Evolutionary conservation across 2,113 vertebrate species (phyloP).

Genomic region (Corythornis madagascariensis): DNA sequence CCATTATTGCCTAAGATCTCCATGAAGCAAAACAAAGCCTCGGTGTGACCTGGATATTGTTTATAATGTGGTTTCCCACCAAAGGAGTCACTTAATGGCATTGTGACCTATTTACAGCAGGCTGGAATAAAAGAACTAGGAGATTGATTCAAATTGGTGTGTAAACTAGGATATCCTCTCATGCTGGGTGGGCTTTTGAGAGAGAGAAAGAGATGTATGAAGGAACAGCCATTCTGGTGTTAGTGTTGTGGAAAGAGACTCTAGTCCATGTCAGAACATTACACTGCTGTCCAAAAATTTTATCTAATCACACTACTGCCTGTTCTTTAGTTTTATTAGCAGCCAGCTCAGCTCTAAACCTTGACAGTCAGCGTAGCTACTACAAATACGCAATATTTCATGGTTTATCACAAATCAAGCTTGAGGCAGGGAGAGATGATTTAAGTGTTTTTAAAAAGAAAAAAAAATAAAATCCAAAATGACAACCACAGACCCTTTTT

Average conservation of each 20-base stretch:
- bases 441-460: background rate
- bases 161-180: background rate
- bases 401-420: background rate
- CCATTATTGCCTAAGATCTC: background rate
- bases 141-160: background rate
- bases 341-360: background rate
- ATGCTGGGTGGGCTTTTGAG: background rate
- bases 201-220: background rate
- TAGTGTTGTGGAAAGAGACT: background rate
- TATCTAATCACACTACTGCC: background rate
- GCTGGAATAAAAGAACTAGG: background rate
- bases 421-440: background rate
- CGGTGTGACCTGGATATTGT: background rate
- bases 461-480: background rate
- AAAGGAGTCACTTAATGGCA: background rate
- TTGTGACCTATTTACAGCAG: background rate
- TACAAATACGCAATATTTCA: background rate
- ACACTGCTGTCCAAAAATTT: background rate
- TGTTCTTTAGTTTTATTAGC: background rate
- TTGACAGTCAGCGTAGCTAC: background rate
- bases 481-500: background rate
- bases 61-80: background rate
- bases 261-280: rapidly evolving
- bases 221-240: background rate
- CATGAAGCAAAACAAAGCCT: background rate